Percentiles rank a stretch among this genome's conserved stretches.
Conservation (phyloP, 2,113 vertebrate species). For the Bucco capensis region DNA sequence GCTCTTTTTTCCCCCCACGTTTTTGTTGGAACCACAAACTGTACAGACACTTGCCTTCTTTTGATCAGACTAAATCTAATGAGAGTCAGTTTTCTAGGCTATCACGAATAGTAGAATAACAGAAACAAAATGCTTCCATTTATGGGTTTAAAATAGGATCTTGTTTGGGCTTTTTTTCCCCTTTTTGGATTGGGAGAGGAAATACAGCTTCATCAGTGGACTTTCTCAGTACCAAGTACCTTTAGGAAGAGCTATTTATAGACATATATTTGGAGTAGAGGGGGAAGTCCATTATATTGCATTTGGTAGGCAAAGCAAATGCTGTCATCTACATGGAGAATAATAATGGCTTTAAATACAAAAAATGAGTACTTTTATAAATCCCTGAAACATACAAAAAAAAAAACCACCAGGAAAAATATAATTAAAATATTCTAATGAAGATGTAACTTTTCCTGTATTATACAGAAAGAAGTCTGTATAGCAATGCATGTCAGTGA, state of each 20-base stretch:
- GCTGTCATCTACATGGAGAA: neutral
- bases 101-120: neutral
- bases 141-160: neutral
- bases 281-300: neutral
- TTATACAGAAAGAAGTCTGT: neutral
- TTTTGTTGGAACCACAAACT: neutral
- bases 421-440: neutral
- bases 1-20: fast-evolving
- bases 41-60: neutral
- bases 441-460: neutral
- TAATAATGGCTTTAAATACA: neutral
- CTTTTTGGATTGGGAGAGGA: neutral
- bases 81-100: neutral
- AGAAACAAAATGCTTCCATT: neutral
- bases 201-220: neutral
- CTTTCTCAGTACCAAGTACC: neutral
- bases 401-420: neutral
- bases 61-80: neutral
- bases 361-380: neutral
- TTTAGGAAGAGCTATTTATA: neutral
- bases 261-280: neutral
- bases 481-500: neutral
- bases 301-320: neutral
- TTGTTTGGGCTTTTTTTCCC: neutral
- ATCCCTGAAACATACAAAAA: neutral